Evolutionary conservation across 2,888 invertebrate genomes (phyloP), one percentile per base, ranked within the genome.

Genomic region (Xestia rhomboidea): DNA sequence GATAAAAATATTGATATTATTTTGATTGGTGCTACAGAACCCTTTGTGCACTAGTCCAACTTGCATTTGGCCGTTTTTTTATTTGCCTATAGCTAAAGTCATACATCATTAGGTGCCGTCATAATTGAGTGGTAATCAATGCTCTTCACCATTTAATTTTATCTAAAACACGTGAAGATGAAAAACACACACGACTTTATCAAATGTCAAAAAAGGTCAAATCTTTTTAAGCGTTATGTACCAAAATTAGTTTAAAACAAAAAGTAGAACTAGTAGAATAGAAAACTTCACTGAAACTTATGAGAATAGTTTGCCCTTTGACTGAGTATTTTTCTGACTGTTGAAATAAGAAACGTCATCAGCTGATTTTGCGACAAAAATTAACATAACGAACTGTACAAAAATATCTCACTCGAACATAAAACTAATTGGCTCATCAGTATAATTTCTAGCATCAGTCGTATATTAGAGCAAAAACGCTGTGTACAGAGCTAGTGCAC

Each of bases 231-330:
- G 10, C 8, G 38, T 38, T 38, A 63, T 38, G 6, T 11, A 63
- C 38, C 11, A 24, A 6, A 63, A 63, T 15, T 13, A 63, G n/a
- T 41, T 41, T 8, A 10, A 41, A 10, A 10, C 10, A 41, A 41
- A 41, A 1, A 41, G 10, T n/a, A 38, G 13, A 38, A 13, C 38
- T 38, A 38, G 38, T n/a, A 64, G n/a, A 64, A 15, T 18, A 15
- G 13, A 41, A n/a, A 41, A 38, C 15, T n/a, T 64, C 1, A 41
- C 64, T 4, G 15, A 18, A 41, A 64, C n/a, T 38, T n/a, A 38
- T 4, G 2, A 41, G 3, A 1, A 3, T 8, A 15, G n/a, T n/a
- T 41, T n/a, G n/a, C 8, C 5, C 1, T 41, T 41, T 0, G 0
- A 63, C 2, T 63, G 15, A 13, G 24, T n/a, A n/a, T n/a, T 2